phyloP scores from a whole-genome alignment of 2,797 vertebrate genomes.

The Pseudomugil gertrudae region DNA sequence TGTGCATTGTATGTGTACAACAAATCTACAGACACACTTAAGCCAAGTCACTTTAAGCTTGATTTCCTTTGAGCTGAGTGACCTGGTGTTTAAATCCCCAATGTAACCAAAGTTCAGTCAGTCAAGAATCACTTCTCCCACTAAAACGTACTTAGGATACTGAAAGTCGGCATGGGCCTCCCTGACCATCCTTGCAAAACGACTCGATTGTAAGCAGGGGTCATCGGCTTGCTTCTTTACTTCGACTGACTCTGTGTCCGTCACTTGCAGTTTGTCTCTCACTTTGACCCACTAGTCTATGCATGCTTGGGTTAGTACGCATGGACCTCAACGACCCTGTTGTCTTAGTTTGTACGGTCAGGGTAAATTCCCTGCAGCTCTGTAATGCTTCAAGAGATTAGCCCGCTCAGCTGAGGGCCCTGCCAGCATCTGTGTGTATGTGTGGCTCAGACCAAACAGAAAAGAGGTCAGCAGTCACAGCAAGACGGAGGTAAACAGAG shows the following conservation, averaged over 20 bases:
- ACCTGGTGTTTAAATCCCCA: conserved; percentile 54
- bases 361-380: conserved; percentile 73
- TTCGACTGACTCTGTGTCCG: conserved; percentile 13
- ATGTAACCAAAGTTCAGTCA: conserved; percentile 33
- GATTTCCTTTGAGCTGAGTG: conserved; percentile 56
- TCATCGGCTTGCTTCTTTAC: conserved; percentile 8
- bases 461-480: conserved; percentile 67
- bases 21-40: conserved; percentile 29
- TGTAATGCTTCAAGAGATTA: conserved; percentile 79
- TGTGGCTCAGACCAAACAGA: conserved; percentile 43
- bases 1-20: conserved; percentile 6
- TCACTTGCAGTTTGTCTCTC: conserved; percentile 35
- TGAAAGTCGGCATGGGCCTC: conserved; percentile 21
- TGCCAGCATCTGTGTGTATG: conserved; percentile 37
- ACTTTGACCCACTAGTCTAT: conserved; percentile 42
- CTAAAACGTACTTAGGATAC: conserved; percentile 40
- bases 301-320: conserved; percentile 26
- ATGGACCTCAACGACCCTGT: conserved; percentile 43
- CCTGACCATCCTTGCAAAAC: background rate
- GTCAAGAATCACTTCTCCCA: conserved; percentile 11
- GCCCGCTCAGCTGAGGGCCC: conserved; percentile 73
- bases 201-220: conserved; percentile 11
- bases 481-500: conserved; percentile 17
- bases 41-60: conserved; percentile 52
- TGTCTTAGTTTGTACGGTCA: conserved; percentile 60